phyloP scores from a whole-genome alignment of 2,113 vertebrate species.

The Chelonoidis abingdonii region DNA sequence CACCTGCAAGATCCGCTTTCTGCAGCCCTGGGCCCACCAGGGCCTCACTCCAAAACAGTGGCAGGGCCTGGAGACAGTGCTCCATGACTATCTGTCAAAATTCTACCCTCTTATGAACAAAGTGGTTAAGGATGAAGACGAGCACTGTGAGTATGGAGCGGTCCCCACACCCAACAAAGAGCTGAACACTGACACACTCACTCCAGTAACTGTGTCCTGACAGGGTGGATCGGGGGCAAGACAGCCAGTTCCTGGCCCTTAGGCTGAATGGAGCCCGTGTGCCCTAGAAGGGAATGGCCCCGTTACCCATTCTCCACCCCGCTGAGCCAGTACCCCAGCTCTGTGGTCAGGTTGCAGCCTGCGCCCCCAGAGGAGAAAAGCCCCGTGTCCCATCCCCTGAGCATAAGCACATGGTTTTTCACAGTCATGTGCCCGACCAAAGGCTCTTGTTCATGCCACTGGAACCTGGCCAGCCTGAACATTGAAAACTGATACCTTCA shows the following conservation, averaged over 20 bases:
- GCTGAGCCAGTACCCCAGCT: no score
- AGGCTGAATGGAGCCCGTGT: no score
- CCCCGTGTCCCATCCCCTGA: not conserved
- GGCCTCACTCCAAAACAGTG: not conserved
- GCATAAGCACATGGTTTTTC: not conserved
- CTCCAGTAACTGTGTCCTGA: not conserved
- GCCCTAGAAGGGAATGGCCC: no score
- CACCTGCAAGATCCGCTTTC: not conserved
- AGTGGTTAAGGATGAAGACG: accelerated
- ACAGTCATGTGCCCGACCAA: not conserved
- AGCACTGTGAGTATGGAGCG: not conserved
- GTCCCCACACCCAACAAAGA: no score
- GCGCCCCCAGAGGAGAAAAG: not conserved
- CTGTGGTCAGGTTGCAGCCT: no score
- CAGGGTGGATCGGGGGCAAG: no score
- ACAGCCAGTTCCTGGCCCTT: no score
- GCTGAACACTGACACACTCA: not conserved
- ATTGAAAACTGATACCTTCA: not conserved
- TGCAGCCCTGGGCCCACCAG: not conserved
- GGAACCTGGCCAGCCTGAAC: slow-evolving; percentile 10
- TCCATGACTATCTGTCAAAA: not conserved
- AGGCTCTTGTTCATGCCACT: not conserved
- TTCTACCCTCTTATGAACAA: not conserved
- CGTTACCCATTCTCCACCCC: no score
- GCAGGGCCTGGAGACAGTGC: not conserved